Percentiles rank a stretch among this genome's conserved stretches.
Evolutionary conservation across 1,140 invertebrate species (phyloP).

Genomic region (Heterodera schachtii): DNA sequence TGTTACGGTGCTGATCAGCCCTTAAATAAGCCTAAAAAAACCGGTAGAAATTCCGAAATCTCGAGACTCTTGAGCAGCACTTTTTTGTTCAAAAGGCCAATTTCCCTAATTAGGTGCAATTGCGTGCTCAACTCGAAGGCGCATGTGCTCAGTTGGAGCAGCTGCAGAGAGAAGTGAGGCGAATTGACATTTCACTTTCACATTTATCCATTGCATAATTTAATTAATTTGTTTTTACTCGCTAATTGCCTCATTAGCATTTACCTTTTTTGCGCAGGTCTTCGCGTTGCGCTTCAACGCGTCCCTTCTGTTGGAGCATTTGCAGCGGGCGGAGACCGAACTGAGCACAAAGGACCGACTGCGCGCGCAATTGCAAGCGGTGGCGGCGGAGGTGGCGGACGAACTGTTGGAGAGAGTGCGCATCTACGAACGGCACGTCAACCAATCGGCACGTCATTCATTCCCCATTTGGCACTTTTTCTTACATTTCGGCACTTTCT

Average conservation of each 20-base stretch:
- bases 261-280: background rate
- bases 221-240: too few relatives aligned
- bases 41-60: background rate
- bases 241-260: too few relatives aligned
- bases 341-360: conserved; percentile 12
- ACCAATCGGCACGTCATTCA: conserved; percentile 27
- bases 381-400: conserved; percentile 17
- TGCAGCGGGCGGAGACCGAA: conserved; percentile 14
- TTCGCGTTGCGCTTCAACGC: conserved; percentile 18
- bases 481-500: conserved; percentile 24
- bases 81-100: background rate
- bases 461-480: background rate
- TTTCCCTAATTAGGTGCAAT: conserved; percentile 12
- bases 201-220: too few relatives aligned
- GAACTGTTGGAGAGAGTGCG: conserved; percentile 17
- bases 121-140: conserved; percentile 19
- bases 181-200: background rate
- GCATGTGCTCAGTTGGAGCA: conserved; percentile 19
- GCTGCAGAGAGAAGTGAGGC: conserved; percentile 2
- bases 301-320: conserved; percentile 8
- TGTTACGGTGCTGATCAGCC: background rate
- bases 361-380: conserved; percentile 10
- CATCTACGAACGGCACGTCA: conserved; percentile 34
- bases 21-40: background rate
- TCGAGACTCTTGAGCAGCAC: background rate